Evolutionary conservation across 2,797 vertebrate genomes (phyloP), one percentile per base, ranked within the genome.

Genomic region (Scarus forsteni): DNA sequence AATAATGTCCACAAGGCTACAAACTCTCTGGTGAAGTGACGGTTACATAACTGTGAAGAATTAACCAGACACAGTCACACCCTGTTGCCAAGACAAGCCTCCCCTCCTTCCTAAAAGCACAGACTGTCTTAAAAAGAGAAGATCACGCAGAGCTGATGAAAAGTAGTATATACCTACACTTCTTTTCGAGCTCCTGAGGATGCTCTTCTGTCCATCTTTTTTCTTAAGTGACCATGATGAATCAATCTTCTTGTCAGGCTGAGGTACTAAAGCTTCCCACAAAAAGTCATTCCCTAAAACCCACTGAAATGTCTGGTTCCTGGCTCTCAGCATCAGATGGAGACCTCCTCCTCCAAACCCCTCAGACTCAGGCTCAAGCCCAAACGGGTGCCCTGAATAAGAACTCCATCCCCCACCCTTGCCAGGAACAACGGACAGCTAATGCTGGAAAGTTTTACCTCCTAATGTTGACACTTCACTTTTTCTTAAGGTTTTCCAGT

Each of bases 361-460:
- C 78, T 85, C 68, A 66, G 67, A 80, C 46, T 43, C 49, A 0
- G 76, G 73, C 79, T 68, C 48, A 2, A 54, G 58, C 59, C 72
- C 84, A 87, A 86, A 85, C 57, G 73, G 85, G 84, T 88, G 85
- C 86, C 80, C 82, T 74, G 60, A 66, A 75, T 80, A 76, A 48
- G 38, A 73, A 70, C 78, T 76, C 66, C 8, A 48, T 62, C 72
- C 38, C 68, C 27, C 72, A 49, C 57, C 46, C 16, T 51, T 85
- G 89, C 90, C 89, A 92, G 85, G 79, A 91, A 88, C 85, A 80
- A 71, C 48, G 45, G 70, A 73, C 15, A 12, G 44, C 54, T 1
- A 81, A 75, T 27, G 48, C 80, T 90, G 90, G 89, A 92, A 90
- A 92, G 44, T 86, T 83, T 87, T 84, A 79, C 78, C 60, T 58